Percentiles rank a stretch among this genome's conserved stretches.
Conservation (phyloP, 2,888 invertebrate genomes). For the Eurytoma californica region DNA sequence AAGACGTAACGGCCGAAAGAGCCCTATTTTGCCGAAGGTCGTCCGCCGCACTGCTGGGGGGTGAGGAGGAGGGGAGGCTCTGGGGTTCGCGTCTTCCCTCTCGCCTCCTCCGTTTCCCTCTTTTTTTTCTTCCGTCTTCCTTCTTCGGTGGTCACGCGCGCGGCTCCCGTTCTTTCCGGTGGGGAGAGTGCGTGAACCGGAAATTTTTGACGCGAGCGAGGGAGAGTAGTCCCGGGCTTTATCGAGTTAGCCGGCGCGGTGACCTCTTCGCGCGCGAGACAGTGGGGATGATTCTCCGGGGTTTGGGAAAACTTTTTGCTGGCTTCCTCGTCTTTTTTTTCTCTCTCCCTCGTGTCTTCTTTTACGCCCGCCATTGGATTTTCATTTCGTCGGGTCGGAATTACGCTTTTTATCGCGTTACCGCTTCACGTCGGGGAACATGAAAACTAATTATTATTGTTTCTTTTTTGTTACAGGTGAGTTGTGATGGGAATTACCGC, state of each 20-base stretch:
- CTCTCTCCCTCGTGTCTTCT: slow-evolving; percentile 54
- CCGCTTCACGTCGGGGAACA: not conserved
- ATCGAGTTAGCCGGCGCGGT: too few relatives aligned
- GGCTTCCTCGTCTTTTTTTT: slow-evolving; percentile 36
- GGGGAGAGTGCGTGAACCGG: not conserved
- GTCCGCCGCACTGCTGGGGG: too few relatives aligned
- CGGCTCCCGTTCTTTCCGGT: too few relatives aligned
- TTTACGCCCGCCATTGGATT: not conserved
- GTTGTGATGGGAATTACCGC: slow-evolving; percentile 1
- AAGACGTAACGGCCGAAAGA: too few relatives aligned
- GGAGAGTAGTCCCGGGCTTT: not conserved
- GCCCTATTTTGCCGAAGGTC: too few relatives aligned
- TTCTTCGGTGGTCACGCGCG: too few relatives aligned
- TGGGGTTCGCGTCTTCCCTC: too few relatives aligned
- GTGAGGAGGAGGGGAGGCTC: too few relatives aligned
- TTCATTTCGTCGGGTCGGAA: not conserved
- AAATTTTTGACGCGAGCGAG: slow-evolving; percentile 1
- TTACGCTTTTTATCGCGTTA: not conserved
- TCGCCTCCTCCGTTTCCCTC: too few relatives aligned
- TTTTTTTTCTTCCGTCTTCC: slow-evolving; percentile 38
- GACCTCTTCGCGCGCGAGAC: too few relatives aligned
- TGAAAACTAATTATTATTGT: not conserved
- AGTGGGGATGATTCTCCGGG: too few relatives aligned
- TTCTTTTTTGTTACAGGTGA: slow-evolving; percentile 37
- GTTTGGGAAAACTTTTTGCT: too few relatives aligned